phyloP scores from a whole-genome alignment of 2,888 invertebrate species.

The Fabriciana adippe region DNA sequence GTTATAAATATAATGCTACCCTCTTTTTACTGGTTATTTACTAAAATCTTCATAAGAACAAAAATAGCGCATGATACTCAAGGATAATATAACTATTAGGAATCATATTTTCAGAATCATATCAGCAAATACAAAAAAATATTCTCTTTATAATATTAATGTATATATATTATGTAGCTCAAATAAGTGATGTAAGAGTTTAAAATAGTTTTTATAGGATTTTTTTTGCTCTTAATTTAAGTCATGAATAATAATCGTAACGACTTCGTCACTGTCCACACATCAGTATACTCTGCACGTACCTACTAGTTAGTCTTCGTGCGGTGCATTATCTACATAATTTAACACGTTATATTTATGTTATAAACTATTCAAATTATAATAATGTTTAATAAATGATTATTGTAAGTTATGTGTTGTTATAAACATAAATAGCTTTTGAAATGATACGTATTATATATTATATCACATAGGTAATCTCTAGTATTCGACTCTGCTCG shows the following conservation, averaged over 20 bases:
- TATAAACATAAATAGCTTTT: too few relatives aligned
- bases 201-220: constrained; percentile 9
- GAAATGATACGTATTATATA: too few relatives aligned
- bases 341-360: constrained; percentile 28
- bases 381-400: background rate
- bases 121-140: background rate
- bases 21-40: too few relatives aligned
- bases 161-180: background rate
- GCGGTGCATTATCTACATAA: constrained; percentile 22
- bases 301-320: background rate
- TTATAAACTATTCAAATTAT: constrained; percentile 17
- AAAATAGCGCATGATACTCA: too few relatives aligned
- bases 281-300: constrained; percentile 22
- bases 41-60: too few relatives aligned
- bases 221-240: constrained; percentile 9
- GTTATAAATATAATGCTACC: too few relatives aligned
- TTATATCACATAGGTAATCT: too few relatives aligned
- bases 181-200: background rate
- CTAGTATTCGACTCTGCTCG: too few relatives aligned
- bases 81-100: too few relatives aligned
- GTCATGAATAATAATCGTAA: constrained; percentile 7
- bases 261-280: background rate
- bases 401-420: too few relatives aligned
- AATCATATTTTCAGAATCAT: too few relatives aligned
- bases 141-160: background rate